Evolutionary conservation across 2,113 vertebrate species (phyloP).

Genomic region (Cairina moschata): DNA sequence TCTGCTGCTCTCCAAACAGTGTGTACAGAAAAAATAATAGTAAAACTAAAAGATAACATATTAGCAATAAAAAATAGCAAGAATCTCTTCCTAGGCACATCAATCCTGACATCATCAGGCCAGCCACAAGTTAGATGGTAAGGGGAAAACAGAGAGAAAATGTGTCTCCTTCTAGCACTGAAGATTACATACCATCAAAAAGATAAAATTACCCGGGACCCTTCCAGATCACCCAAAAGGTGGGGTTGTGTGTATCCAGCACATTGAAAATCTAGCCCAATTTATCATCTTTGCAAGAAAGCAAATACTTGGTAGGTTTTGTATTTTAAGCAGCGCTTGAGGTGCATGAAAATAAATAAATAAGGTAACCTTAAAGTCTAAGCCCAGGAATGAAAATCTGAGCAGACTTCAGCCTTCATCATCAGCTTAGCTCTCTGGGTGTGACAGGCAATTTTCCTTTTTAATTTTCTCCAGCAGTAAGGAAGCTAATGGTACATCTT

Average conservation of each 20-base stretch:
- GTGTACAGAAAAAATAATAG: constrained; percentile 53
- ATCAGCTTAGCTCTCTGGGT: constrained; percentile 59
- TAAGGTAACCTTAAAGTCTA: constrained; percentile 50
- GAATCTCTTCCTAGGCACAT: constrained; percentile 46
- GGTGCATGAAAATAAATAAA: constrained; percentile 58
- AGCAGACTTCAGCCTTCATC: constrained; percentile 61
- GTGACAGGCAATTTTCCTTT: constrained; percentile 71
- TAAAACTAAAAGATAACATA: constrained; percentile 61
- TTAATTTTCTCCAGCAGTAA: constrained; percentile 69
- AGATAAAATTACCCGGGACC: constrained; percentile 59
- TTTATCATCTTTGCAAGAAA: constrained; percentile 47
- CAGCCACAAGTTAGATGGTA: constrained; percentile 21
- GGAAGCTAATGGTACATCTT: constrained; percentile 64
- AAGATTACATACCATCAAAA: constrained; percentile 66
- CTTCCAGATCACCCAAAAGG: constrained; percentile 22
- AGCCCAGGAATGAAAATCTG: constrained; percentile 37
- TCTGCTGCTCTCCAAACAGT: constrained; percentile 28
- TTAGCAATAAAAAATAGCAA: constrained; percentile 63
- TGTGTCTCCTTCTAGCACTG: constrained; percentile 54
- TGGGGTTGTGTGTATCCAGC: constrained; percentile 48
- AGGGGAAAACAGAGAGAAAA: constrained; percentile 55
- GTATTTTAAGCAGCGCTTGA: constrained; percentile 46
- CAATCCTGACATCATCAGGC: constrained; percentile 49
- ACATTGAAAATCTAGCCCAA: constrained; percentile 34
- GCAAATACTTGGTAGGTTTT: constrained; percentile 45